Conservation (phyloP, 2,888 invertebrate species). For the Heliconius hortense region DNA sequence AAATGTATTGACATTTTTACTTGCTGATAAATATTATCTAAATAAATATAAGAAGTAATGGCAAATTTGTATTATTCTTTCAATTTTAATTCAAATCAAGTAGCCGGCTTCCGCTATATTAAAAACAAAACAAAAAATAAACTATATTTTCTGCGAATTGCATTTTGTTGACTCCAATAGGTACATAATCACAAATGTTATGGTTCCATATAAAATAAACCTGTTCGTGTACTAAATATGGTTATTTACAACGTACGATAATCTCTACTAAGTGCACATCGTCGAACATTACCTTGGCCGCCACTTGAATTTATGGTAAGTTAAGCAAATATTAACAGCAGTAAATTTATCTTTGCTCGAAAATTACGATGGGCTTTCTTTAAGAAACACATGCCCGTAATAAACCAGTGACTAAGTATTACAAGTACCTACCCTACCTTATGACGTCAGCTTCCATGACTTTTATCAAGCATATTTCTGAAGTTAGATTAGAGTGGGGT, state of each 20-base stretch:
- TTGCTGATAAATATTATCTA: too few relatives aligned
- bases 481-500: constrained; percentile 5
- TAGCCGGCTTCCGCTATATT: background rate
- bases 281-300: constrained; percentile 49
- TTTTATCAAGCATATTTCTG: constrained; percentile 9
- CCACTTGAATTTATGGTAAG: constrained; percentile 66
- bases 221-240: constrained; percentile 54
- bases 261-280: constrained; percentile 67
- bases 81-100: background rate
- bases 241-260: constrained; percentile 66
- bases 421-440: constrained; percentile 17
- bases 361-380: constrained; percentile 48
- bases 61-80: background rate
- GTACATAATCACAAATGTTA: constrained; percentile 2
- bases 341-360: constrained; percentile 62
- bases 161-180: background rate
- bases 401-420: constrained; percentile 24
- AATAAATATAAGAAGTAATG: too few relatives aligned
- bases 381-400: constrained; percentile 24
- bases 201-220: constrained; percentile 56
- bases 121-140: background rate
- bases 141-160: background rate
- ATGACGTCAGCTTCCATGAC: constrained; percentile 11
- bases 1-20: too few relatives aligned
- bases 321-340: constrained; percentile 72